phyloP scores from a whole-genome alignment of 2,797 vertebrate species.

The Clangula hyemalis region DNA sequence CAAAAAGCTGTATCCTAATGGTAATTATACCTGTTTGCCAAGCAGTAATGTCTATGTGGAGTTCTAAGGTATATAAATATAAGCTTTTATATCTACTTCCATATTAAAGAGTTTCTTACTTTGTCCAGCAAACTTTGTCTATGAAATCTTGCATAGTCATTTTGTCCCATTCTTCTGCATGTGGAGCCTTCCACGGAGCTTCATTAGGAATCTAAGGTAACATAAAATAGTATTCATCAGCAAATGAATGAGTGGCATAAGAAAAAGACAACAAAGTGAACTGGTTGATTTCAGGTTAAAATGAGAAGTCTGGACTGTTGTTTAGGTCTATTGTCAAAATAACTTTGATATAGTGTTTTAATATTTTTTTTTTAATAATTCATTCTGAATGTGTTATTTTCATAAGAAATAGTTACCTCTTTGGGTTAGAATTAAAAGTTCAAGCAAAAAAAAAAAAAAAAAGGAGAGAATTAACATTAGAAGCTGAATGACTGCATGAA shows the following conservation, averaged over 20 bases:
- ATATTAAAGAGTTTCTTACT: conserved; percentile 76
- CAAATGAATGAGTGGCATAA: background rate
- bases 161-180: conserved; percentile 94
- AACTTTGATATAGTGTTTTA: background rate
- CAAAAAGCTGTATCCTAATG: background rate
- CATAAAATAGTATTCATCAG: background rate
- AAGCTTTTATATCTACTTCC: background rate
- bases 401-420: background rate
- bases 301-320: background rate
- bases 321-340: background rate
- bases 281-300: background rate
- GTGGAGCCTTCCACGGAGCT: conserved; percentile 94
- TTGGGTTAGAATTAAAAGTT: background rate
- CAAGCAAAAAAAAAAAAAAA: background rate
- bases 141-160: conserved; percentile 94
- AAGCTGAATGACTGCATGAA: background rate
- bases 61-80: background rate
- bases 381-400: background rate
- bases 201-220: conserved; percentile 90
- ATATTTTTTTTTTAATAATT: background rate
- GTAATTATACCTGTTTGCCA: background rate
- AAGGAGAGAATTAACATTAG: background rate
- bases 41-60: background rate
- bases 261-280: background rate
- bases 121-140: conserved; percentile 93